A percentile compares a stretch with the other conserved stretches of the same genome.
phyloP scores from a whole-genome alignment of 2,797 vertebrate genomes.

The Vespertilio murinus region DNA sequence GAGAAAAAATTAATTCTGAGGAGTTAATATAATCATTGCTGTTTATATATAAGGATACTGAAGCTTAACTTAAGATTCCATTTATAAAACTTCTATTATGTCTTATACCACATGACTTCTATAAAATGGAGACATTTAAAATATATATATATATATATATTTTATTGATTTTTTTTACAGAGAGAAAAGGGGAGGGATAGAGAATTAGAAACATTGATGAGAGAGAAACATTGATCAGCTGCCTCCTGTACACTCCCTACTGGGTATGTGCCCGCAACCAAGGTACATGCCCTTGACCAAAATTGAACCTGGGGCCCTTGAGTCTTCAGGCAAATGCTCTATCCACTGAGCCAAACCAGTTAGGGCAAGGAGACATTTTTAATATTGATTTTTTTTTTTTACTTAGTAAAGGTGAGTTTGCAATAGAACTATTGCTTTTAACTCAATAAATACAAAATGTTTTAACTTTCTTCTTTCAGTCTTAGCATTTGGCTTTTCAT shows the following conservation, averaged over 20 bases:
- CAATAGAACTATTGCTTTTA: neutral
- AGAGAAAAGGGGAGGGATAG: no score
- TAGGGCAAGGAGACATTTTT: neutral
- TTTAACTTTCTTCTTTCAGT: slow-evolving; percentile 14
- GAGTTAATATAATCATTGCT: neutral
- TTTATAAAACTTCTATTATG: neutral
- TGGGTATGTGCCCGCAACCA: no score
- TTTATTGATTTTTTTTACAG: no score
- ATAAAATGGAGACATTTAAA: neutral
- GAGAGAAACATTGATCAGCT: no score
- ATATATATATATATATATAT: no score
- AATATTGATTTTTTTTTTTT: neutral
- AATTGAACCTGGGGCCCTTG: no score
- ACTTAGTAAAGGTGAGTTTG: slow-evolving; percentile 26
- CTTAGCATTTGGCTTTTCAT: slow-evolving; percentile 18
- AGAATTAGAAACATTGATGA: no score
- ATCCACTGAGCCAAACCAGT: no score
- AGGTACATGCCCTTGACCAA: no score
- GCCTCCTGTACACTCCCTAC: no score
- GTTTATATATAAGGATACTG: neutral
- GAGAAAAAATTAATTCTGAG: neutral
- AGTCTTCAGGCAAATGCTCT: no score
- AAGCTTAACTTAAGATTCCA: neutral
- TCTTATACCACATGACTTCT: neutral
- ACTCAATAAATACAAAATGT: slow-evolving; percentile 12